A percentile compares a stretch with the other conserved stretches of the same genome.
phyloP scores from a whole-genome alignment of 2,888 invertebrate genomes.

The Agrotis puta region DNA sequence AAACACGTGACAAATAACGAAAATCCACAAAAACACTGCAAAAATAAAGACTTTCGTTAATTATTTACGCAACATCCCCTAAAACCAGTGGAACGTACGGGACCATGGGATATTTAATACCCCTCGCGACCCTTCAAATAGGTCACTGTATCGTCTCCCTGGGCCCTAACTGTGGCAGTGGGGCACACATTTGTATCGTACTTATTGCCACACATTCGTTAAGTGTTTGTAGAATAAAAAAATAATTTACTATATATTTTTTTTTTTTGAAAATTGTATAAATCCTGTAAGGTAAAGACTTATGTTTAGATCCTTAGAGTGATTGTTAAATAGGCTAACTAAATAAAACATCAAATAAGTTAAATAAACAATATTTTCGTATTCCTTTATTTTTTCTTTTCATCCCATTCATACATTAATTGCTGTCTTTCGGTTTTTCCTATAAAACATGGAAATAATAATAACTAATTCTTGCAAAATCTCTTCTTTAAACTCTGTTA shows the following conservation, averaged over 20 bases:
- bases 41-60: constrained; percentile 30
- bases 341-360: no score
- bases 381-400: not conserved
- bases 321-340: no score
- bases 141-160: constrained; percentile 72
- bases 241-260: no score
- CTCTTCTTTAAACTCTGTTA: no score
- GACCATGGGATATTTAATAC: constrained; percentile 57
- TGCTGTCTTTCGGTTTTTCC: not conserved
- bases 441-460: not conserved
- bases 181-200: constrained; percentile 65
- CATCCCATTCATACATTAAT: not conserved
- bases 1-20: not conserved
- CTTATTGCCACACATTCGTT: not conserved
- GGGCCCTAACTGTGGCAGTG: constrained; percentile 72
- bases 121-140: constrained; percentile 67
- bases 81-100: constrained; percentile 27
- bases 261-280: no score
- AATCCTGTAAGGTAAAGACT: no score
- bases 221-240: not conserved
- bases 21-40: not conserved
- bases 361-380: not conserved
- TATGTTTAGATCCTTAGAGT: no score
- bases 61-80: constrained; percentile 44
- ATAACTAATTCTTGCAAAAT: not conserved